These are phyloP conservation scores for Heterocephalus glaber DNA, from an alignment of 2,113 vertebrate species.

Conservation along the genomic window DNA sequence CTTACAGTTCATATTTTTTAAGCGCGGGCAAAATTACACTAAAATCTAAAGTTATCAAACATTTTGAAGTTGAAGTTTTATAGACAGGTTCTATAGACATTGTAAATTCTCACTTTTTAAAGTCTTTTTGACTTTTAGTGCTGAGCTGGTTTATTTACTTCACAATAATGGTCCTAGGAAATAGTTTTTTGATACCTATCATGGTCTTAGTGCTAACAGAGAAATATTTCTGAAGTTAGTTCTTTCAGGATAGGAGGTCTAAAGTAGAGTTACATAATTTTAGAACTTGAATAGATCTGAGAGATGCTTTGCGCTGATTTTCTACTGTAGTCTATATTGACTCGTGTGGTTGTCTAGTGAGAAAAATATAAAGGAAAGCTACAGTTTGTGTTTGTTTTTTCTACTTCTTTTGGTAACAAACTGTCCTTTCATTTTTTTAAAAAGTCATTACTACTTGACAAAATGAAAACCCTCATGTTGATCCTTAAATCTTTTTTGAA, in stretches of 20 bases:
- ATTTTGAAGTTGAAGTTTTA: slow-evolving; percentile 43
- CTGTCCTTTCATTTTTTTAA: slow-evolving; percentile 1
- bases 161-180: background rate
- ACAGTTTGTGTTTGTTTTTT: background rate
- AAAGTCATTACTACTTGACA: background rate
- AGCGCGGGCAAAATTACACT: background rate
- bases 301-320: background rate
- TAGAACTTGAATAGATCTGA: background rate
- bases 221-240: background rate
- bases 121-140: background rate
- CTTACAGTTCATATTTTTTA: slow-evolving; percentile 7
- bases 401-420: background rate
- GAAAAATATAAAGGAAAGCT: slow-evolving; percentile 10
- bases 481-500: background rate
- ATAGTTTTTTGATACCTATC: background rate
- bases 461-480: background rate
- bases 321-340: background rate
- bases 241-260: background rate
- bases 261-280: background rate
- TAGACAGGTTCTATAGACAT: slow-evolving; percentile 8
- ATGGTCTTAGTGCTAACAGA: background rate
- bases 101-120: slow-evolving; percentile 32
- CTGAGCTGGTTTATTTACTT: slow-evolving; percentile 8
- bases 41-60: background rate
- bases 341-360: background rate